These are phyloP conservation scores for Galeopterus variegatus DNA, from an alignment of 2,113 vertebrate genomes.

Conservation along the genomic window DNA sequence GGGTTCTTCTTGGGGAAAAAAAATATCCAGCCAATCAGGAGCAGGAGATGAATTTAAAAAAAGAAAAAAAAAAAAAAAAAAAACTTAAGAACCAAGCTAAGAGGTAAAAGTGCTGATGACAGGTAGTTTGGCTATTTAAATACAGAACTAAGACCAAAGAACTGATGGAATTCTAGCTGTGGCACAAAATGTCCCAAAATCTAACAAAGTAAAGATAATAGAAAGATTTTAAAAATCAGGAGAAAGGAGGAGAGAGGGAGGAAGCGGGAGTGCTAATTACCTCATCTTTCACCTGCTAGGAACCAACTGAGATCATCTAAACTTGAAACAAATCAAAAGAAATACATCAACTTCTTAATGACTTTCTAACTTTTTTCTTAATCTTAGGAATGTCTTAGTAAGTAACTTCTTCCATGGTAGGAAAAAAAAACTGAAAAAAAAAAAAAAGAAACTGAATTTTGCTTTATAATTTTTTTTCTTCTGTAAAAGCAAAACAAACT, in stretches of 20 bases:
- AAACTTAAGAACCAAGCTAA: constrained; percentile 13
- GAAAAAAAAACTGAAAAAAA: not conserved
- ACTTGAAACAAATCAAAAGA: not conserved
- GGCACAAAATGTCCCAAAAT: constrained; percentile 26
- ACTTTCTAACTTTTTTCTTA: not conserved
- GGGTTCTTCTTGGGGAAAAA: not conserved
- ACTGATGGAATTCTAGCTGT: not conserved
- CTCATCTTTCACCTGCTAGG: not conserved
- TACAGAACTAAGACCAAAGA: not conserved
- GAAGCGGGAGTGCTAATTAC: not conserved
- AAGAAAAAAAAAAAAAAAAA: not conserved
- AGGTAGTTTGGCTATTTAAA: not conserved
- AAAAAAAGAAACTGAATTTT: not conserved
- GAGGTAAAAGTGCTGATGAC: not conserved
- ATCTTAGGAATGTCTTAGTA: not conserved
- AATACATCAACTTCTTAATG: not conserved
- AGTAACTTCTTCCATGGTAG: not conserved
- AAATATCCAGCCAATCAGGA: not conserved
- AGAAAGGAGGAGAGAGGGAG: not conserved
- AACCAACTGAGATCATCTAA: not conserved
- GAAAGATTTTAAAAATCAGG: constrained; percentile 16
- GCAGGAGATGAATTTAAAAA: not conserved
- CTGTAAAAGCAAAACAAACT: constrained; percentile 32
- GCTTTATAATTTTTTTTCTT: not conserved
- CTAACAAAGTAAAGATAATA: not conserved